phyloP scores from a whole-genome alignment of 2,888 invertebrate species.

The Ametastegia equiseti region DNA sequence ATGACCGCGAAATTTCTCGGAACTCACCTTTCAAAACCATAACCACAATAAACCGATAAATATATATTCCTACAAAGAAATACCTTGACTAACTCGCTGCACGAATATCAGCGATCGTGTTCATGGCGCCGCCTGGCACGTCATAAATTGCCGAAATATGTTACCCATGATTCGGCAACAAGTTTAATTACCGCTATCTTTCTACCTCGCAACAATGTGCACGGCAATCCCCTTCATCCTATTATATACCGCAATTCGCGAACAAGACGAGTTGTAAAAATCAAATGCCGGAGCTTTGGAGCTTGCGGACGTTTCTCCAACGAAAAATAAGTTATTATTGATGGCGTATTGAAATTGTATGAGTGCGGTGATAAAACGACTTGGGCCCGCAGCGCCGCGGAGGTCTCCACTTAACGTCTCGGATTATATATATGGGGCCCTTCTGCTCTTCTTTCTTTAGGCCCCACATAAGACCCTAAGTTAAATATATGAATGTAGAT shows the following conservation, averaged over 20 bases:
- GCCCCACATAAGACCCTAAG: conserved; percentile 61
- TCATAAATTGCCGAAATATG: conserved; percentile 50
- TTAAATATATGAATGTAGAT: conserved; percentile 66
- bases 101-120: background rate
- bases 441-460: conserved; percentile 64
- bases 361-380: conserved; percentile 74
- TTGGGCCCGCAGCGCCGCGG: conserved; percentile 68
- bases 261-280: conserved; percentile 48
- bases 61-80: conserved; percentile 27
- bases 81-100: background rate
- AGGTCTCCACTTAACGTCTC: conserved; percentile 74
- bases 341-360: conserved; percentile 75
- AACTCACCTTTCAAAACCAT: background rate
- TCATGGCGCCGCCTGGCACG: conserved; percentile 39
- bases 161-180: conserved; percentile 58
- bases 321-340: conserved; percentile 72
- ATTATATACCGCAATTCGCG: background rate
- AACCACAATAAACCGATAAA: conserved; percentile 26
- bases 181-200: conserved; percentile 69
- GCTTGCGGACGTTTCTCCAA: conserved; percentile 61
- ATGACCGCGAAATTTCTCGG: background rate
- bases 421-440: conserved; percentile 68
- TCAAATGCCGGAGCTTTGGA: conserved; percentile 54
- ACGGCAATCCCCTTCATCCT: background rate
- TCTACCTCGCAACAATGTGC: conserved; percentile 66